phyloP scores from a whole-genome alignment of 2,113 vertebrate genomes.

The Pteronura brasiliensis region DNA sequence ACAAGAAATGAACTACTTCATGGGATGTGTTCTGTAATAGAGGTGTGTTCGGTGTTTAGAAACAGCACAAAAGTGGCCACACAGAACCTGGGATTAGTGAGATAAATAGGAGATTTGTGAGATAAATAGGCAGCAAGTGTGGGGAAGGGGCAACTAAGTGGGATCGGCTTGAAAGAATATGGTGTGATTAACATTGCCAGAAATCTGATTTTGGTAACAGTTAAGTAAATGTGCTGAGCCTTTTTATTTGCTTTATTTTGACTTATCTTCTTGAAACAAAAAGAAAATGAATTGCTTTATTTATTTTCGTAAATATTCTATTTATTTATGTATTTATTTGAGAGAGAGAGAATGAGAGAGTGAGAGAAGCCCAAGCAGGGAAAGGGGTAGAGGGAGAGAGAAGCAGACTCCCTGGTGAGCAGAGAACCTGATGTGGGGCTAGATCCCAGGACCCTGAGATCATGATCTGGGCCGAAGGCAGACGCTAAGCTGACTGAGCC shows the following conservation, averaged over 20 bases:
- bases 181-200: not conserved
- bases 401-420: not conserved
- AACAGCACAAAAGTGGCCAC: not conserved
- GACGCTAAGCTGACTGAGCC: not conserved
- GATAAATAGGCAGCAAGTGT: not conserved
- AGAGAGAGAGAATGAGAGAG: not conserved
- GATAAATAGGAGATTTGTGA: not conserved
- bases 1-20: not conserved
- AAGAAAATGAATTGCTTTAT: not conserved
- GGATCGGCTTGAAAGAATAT: not conserved
- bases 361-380: not conserved
- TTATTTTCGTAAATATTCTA: not conserved
- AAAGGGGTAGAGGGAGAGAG: not conserved
- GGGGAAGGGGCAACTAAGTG: not conserved
- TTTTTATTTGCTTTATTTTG: slow-evolving; percentile 24
- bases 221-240: not conserved
- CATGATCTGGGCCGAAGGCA: not conserved
- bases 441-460: not conserved
- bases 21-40: not conserved
- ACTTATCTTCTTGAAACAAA: slow-evolving; percentile 20
- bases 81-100: not conserved
- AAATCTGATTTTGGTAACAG: slow-evolving; percentile 19
- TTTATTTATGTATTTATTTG: not conserved
- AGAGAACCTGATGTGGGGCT: not conserved
- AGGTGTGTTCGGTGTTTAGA: not conserved